A percentile compares a stretch with the other conserved stretches of the same genome.
Evolutionary conservation across 2,113 vertebrate genomes (phyloP).

Genomic region (Alces alces): DNA sequence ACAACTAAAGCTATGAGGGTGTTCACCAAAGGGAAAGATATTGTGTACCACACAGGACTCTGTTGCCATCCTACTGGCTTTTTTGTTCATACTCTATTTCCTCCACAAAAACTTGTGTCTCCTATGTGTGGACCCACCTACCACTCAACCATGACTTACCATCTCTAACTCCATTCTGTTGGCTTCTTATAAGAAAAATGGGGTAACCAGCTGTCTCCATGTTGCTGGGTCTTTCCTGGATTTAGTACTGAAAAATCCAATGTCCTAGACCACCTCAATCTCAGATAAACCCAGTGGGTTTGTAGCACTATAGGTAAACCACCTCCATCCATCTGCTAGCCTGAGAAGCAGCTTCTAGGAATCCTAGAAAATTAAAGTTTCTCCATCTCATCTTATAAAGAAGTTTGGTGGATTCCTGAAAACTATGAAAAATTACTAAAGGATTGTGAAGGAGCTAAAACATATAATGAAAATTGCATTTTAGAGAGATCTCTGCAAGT

Average conservation of each 20-base stretch:
- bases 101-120: not conserved
- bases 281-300: not conserved
- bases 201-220: not conserved
- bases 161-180: not conserved
- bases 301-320: not conserved
- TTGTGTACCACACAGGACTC: not conserved
- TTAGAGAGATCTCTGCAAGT: not conserved
- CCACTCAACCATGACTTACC: not conserved
- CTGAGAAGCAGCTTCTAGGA: not conserved
- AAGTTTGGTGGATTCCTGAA: not conserved
- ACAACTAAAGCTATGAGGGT: not conserved
- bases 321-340: not conserved
- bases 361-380: not conserved
- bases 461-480: not conserved
- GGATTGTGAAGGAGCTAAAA: not conserved
- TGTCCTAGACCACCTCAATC: not conserved
- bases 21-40: not conserved
- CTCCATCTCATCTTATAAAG: not conserved
- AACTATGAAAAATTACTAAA: not conserved
- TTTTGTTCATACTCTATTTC: not conserved
- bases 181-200: not conserved
- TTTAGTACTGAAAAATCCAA: not conserved
- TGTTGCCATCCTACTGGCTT: not conserved
- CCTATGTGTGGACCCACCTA: not conserved
- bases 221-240: not conserved